These are phyloP conservation scores for Lutraria rhynchaena DNA, from an alignment of 1,140 invertebrate genomes.

Conservation along the genomic window DNA sequence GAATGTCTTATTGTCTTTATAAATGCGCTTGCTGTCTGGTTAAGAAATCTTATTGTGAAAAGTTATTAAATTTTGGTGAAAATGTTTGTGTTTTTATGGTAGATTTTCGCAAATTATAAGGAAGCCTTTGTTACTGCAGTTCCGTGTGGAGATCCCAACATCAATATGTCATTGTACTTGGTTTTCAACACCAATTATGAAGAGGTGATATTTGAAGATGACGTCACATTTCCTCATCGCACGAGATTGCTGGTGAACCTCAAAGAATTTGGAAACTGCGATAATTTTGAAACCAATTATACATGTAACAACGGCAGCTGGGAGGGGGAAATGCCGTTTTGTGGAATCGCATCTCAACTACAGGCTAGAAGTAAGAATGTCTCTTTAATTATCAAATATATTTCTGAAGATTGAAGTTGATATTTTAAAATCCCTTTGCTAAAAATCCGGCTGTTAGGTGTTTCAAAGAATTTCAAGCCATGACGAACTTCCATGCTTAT, in stretches of 20 bases:
- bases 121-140: not conserved
- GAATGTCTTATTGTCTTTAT: too few relatives aligned
- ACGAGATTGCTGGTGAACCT: not conserved
- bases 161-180: not conserved
- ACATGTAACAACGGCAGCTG: slow-evolving; percentile 25
- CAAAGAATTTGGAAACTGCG: not conserved
- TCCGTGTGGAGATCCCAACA: not conserved
- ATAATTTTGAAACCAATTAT: not conserved
- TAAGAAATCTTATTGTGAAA: not conserved
- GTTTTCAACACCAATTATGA: not conserved
- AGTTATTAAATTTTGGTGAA: too few relatives aligned
- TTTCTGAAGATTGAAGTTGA: too few relatives aligned
- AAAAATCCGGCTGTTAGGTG: too few relatives aligned
- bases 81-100: too few relatives aligned
- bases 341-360: too few relatives aligned
- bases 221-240: not conserved
- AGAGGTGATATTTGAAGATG: not conserved
- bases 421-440: too few relatives aligned
- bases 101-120: too few relatives aligned
- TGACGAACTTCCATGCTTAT: too few relatives aligned
- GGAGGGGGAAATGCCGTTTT: not conserved
- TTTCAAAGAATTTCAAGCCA: too few relatives aligned
- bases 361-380: too few relatives aligned
- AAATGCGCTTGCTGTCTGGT: not conserved
- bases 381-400: too few relatives aligned